phyloP scores from a whole-genome alignment of 2,888 invertebrate species.

The Elgonia sp. region DNA sequence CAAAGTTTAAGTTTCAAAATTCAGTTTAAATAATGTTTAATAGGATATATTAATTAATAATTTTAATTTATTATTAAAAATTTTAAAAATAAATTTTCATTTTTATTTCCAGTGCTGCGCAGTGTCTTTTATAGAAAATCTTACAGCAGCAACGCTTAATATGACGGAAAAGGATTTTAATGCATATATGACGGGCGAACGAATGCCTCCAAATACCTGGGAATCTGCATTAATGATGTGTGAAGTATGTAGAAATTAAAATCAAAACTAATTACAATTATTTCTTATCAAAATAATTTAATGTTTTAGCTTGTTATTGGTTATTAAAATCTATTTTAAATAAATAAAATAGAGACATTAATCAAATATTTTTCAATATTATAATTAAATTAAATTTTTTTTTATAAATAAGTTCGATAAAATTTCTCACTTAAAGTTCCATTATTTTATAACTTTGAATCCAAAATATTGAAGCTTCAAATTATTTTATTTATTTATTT shows the following conservation, averaged over 20 bases:
- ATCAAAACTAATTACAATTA: constrained; percentile 8
- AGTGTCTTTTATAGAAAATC: constrained; percentile 98
- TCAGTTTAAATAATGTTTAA: too few relatives aligned
- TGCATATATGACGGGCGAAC: constrained; percentile 96
- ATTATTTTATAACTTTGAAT: too few relatives aligned
- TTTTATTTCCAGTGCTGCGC: constrained; percentile 94
- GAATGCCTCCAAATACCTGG: constrained; percentile 94
- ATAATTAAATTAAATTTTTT: too few relatives aligned
- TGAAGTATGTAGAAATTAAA: constrained; percentile 87
- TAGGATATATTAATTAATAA: too few relatives aligned
- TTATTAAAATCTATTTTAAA: too few relatives aligned
- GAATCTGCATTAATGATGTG: constrained; percentile 94
- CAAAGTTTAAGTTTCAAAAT: too few relatives aligned
- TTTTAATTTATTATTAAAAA: neutral
- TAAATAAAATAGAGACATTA: too few relatives aligned
- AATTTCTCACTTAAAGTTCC: neutral
- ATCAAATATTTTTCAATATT: neutral
- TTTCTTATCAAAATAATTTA: too few relatives aligned
- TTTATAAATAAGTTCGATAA: neutral
- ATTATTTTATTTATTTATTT: too few relatives aligned
- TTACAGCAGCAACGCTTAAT: constrained; percentile 96
- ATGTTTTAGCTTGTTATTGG: too few relatives aligned
- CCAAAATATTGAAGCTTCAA: too few relatives aligned
- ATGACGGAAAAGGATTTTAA: constrained; percentile 97
- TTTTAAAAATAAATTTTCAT: constrained; percentile 24